Evolutionary conservation across 2,888 invertebrate genomes (phyloP), one percentile per base, ranked within the genome.

Genomic region (Camponotus fellah): DNA sequence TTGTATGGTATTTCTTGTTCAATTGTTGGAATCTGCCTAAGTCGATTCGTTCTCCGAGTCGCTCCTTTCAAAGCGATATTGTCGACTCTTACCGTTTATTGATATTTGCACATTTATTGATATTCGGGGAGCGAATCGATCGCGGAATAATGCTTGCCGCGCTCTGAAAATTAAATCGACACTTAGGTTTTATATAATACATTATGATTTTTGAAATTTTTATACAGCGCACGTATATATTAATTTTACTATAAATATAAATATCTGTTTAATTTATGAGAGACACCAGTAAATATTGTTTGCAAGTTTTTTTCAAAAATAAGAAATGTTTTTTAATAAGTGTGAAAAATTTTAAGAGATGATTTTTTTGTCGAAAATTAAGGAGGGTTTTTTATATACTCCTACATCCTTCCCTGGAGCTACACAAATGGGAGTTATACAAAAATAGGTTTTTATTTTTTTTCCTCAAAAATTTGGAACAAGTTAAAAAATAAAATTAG

Each of bases 1-100:
- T 92, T 90, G 87, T 91, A 89, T 64, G 86, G 81, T 74, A 87
- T 84, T 91, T 92, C 84, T 88, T 84, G 84, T n/a, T 79, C 80
- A 87, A 88, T 85, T 66, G 81, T 76, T 82, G 76, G 81, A 83
- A 90, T 90, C 84, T 85, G 60, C 86, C 86, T 89, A 88, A 85
- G 84, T 82, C 84, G 84, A 79, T 77, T 85, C 71, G 32, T 75
- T 77, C 76, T 40, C 37, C 62, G 40, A n/a, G 46, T 71, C 37
- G 65, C 62, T 74, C 53, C 26, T 72, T 68, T 72, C 12, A 46
- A 17, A 69, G 74, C 69, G 40, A 64, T n/a, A 71, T 64, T 74
- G 49, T 53, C 74, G 49, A 62, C 64, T 88, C 58, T 49, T 46
- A 46, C 14, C 43, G 68, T 69, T 81, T 75, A 58, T 58, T 82